These are phyloP conservation scores for Reticulitermes speratus DNA, from an alignment of 1,140 invertebrate species.

Conservation along the genomic window DNA sequence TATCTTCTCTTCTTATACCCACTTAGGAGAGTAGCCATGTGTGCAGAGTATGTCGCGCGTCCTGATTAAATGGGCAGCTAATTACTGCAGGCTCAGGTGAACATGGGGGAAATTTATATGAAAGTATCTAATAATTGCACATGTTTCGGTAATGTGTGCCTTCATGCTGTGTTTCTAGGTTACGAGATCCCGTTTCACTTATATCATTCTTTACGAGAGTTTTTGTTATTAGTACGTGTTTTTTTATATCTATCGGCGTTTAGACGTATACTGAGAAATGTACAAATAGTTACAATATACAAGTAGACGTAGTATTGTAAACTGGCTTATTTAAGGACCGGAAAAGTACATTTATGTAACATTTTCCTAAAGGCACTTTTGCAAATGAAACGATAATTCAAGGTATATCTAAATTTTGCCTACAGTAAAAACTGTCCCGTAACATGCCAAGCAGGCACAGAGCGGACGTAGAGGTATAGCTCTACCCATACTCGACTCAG, in stretches of 20 bases:
- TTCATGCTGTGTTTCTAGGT: background rate
- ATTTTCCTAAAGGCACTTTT: no score
- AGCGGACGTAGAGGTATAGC: no score
- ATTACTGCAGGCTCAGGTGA: slow-evolving; percentile 1
- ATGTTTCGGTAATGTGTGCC: background rate
- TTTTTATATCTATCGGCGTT: background rate
- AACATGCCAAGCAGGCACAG: no score
- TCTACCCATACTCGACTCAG: no score
- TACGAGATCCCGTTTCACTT: background rate
- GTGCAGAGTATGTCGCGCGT: background rate
- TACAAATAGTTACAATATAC: background rate
- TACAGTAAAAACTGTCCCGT: no score
- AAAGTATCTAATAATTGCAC: background rate
- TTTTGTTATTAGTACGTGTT: background rate
- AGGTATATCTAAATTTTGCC: no score
- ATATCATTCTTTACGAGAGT: background rate
- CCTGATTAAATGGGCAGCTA: background rate
- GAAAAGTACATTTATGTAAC: no score
- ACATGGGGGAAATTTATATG: background rate
- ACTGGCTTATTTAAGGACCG: no score
- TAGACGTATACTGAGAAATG: background rate
- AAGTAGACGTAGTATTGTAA: no score
- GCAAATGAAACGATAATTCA: no score
- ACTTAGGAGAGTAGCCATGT: background rate
- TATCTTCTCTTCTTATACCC: background rate